Conservation (phyloP, 2,888 invertebrate species). For the Eutolmus rufibarbis region DNA sequence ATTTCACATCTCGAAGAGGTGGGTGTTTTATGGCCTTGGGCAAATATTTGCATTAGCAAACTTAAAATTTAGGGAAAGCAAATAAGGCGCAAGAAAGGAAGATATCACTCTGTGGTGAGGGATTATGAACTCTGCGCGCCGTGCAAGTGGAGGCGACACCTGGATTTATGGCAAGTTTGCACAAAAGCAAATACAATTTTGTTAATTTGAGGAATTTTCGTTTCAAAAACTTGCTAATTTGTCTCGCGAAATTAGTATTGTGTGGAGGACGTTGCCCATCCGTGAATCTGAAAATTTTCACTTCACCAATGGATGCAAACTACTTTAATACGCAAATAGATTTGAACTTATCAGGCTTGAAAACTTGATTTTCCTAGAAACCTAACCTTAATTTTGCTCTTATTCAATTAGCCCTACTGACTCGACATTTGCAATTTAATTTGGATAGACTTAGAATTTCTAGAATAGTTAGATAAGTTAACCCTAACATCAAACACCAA, state of each 20-base stretch:
- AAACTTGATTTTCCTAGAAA: too few relatives aligned
- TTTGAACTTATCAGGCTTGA: too few relatives aligned
- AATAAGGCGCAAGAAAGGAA: not conserved
- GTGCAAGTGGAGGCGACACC: not conserved
- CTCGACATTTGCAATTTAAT: too few relatives aligned
- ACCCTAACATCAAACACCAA: too few relatives aligned
- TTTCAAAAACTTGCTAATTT: not conserved
- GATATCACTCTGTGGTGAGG: not conserved
- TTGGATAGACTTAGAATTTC: too few relatives aligned
- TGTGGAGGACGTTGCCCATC: not conserved
- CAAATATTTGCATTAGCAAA: slow-evolving; percentile 12
- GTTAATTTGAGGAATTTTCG: not conserved
- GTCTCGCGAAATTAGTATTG: not conserved
- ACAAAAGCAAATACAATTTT: not conserved
- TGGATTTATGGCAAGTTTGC: not conserved
- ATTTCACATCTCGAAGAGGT: not conserved
- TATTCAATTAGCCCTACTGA: too few relatives aligned
- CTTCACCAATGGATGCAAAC: too few relatives aligned
- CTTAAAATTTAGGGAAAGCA: not conserved
- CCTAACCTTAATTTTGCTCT: too few relatives aligned
- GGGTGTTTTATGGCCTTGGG: not conserved
- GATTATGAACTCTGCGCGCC: not conserved
- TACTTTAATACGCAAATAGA: too few relatives aligned
- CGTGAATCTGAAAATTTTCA: not conserved
- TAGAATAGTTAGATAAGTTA: too few relatives aligned